Evolutionary conservation across 2,797 vertebrate species (phyloP).

Genomic region (Tamandua tetradactyla): DNA sequence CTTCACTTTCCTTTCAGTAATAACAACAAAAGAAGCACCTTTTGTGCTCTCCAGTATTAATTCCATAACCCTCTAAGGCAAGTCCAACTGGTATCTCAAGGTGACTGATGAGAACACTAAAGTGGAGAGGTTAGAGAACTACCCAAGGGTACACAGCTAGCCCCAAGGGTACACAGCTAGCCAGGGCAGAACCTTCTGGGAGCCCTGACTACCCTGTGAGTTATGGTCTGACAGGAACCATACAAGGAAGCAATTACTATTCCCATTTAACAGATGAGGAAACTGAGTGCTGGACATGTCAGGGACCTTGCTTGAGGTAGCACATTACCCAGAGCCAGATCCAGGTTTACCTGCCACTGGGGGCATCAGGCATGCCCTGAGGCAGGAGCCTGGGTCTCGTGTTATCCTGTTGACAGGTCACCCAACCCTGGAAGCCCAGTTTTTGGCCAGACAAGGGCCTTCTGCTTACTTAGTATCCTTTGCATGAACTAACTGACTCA

Average conservation of each 20-base stretch:
- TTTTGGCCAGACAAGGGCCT: not conserved
- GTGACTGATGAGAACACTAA: not conserved
- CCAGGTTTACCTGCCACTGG: not conserved
- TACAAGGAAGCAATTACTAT: not conserved
- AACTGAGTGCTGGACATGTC: not conserved
- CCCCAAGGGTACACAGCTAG: not conserved
- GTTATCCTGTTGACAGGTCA: rapidly evolving
- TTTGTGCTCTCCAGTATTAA: not conserved
- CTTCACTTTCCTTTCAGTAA: too few relatives aligned
- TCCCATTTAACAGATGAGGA: not conserved
- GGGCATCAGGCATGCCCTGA: not conserved
- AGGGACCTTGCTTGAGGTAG: not conserved
- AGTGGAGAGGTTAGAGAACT: not conserved
- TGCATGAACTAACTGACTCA: not conserved
- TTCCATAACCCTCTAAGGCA: not conserved
- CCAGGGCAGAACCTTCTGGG: not conserved
- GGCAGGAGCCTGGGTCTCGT: not conserved
- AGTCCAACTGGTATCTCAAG: not conserved
- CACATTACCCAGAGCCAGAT: not conserved
- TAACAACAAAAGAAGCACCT: not conserved
- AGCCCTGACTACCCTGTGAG: not conserved
- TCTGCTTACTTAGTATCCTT: not conserved
- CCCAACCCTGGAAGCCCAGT: not conserved
- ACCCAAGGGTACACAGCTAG: not conserved
- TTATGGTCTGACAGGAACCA: not conserved